Conservation (phyloP, 2,797 vertebrate species). For the Myotis vivesi region DNA sequence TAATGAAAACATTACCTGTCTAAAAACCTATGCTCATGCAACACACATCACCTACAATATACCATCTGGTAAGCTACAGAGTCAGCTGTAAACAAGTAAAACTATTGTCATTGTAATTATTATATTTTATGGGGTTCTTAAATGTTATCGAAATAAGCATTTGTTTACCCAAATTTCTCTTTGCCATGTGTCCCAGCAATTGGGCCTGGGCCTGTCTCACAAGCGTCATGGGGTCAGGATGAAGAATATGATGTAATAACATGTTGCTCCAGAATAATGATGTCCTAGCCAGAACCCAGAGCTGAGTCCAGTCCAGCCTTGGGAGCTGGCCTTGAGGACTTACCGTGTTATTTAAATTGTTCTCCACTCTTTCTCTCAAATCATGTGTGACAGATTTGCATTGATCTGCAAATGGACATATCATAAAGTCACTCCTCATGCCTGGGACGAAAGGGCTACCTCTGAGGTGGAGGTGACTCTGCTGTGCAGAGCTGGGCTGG, state of each 20-base stretch:
- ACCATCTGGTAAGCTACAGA: background rate
- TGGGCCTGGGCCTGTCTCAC: background rate
- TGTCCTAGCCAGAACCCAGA: too few relatives aligned
- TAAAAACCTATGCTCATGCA: background rate
- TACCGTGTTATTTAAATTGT: background rate
- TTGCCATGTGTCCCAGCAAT: slow-evolving; percentile 49
- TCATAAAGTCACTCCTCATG: background rate
- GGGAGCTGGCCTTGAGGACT: background rate
- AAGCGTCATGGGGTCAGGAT: background rate
- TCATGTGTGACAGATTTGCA: background rate
- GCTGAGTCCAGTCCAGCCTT: background rate
- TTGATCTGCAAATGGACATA: background rate
- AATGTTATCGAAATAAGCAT: slow-evolving; percentile 47
- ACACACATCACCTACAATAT: slow-evolving; percentile 47
- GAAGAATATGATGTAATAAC: background rate
- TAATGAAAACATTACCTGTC: background rate
- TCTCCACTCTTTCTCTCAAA: background rate
- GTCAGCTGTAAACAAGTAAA: slow-evolving; percentile 34
- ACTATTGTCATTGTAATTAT: slow-evolving; percentile 57
- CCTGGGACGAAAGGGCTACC: background rate
- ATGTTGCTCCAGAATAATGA: background rate
- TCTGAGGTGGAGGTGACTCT: background rate
- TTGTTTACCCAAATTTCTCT: slow-evolving; percentile 55
- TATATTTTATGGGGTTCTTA: slow-evolving; percentile 64
- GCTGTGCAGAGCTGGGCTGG: background rate